Evolutionary conservation across 1,140 invertebrate species (phyloP), one percentile per base, ranked within the genome.

Genomic region (Drosophila ironensis): DNA sequence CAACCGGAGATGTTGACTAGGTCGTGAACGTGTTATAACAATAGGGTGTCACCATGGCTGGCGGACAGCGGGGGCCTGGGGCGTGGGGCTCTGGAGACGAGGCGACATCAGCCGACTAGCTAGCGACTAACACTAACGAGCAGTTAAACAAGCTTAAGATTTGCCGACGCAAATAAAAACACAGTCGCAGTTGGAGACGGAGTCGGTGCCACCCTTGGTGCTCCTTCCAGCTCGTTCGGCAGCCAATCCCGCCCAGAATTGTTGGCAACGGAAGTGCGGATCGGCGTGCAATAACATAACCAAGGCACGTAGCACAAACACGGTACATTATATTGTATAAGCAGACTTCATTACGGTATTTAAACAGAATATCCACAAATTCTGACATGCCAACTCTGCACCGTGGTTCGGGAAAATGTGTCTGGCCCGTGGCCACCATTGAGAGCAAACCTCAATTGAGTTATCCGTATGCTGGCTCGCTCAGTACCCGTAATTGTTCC

Each of bases 311-410:
- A 88, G 72, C 72, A 88, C 86, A 88, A 88, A 88, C 86, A 88
- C 70, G 75, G 86, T 74, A 86, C 86, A 88, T 88, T 88, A 88
- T 88, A 88, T 88, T 86, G 80, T 88, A 86, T 88, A 88, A 88
- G 86, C 86, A 88, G 86, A 88, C 86, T 88, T 88, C 86, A 88
- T 88, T 88, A 88, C 86, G 80, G 76, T 88, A 88, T 88, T 88
- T 88, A 88, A 88, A 86, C 80, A 88, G 86, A 88, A 77, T 77
- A 81, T 88, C 80, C 74, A 86, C 74, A 86, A 86, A 75, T 86
- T 75, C 80, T 86, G 80, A 72, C 80, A 86, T 86, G 71, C 80
- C 76, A 68, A 81, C 72, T 73, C 57, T 41, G 37, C 53, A 77
- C 74, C 50, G 66, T 77, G 74, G 74, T 24, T 12, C 42, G 4